Evolutionary conservation across 2,113 vertebrate species (phyloP).

Genomic region (Scolopax mira): DNA sequence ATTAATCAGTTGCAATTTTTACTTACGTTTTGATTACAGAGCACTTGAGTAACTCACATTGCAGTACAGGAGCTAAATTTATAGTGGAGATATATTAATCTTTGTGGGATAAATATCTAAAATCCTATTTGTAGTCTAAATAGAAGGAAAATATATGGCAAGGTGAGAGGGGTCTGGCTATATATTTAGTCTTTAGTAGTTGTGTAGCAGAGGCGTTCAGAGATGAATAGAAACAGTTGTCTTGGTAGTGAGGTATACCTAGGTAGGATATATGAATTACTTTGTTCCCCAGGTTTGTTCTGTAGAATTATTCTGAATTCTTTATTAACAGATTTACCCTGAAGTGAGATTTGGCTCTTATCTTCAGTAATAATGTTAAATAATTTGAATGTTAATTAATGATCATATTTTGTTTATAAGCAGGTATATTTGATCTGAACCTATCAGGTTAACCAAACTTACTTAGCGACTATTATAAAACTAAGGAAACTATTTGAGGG

Average conservation of each 20-base stretch:
- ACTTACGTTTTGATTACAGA: not conserved
- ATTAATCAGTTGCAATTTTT: constrained; percentile 15
- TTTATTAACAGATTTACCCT: not conserved
- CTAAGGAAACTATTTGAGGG: not conserved
- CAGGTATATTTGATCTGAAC: not conserved
- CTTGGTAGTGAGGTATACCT: not conserved
- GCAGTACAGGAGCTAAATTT: not conserved
- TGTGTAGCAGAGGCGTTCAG: not conserved
- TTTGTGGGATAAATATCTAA: not conserved
- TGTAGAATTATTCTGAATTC: not conserved
- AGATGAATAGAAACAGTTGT: not conserved
- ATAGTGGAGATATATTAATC: not conserved
- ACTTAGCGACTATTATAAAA: not conserved
- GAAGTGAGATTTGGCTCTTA: not conserved
- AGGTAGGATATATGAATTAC: not conserved
- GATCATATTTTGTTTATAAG: not conserved
- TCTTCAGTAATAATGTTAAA: not conserved
- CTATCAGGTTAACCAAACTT: not conserved
- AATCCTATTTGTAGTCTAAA: not conserved
- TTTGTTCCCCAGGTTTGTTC: not conserved
- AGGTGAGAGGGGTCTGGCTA: not conserved
- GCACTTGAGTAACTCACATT: not conserved
- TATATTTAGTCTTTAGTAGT: not conserved
- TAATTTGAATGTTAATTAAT: not conserved
- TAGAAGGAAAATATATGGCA: not conserved